Percentiles rank a stretch among this genome's conserved stretches.
Conservation (phyloP, 2,113 vertebrate genomes). For the Oncorhynchus nerka region DNA sequence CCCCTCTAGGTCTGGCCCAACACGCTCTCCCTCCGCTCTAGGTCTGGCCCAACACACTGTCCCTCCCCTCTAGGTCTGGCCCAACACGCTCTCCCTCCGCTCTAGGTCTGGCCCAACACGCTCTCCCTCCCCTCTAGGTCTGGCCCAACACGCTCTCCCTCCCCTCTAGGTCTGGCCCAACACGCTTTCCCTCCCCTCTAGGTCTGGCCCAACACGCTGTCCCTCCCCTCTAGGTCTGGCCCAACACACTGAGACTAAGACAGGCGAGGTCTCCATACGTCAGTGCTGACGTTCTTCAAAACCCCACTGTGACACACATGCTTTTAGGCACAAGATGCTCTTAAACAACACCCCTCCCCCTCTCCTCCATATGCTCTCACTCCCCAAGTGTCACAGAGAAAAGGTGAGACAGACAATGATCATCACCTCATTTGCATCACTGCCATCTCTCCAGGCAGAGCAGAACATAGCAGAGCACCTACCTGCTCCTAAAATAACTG, state of each 20-base stretch:
- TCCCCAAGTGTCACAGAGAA: conserved; percentile 39
- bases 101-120: no score
- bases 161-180: no score
- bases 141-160: no score
- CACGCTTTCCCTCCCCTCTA: no score
- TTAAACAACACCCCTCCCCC: neutral
- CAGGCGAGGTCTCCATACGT: neutral
- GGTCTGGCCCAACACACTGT: no score
- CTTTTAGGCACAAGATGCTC: conserved; percentile 68
- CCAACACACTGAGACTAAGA: conserved; percentile 30
- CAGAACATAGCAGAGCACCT: conserved; percentile 37
- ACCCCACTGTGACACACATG: conserved; percentile 59
- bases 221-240: no score
- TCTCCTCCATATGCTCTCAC: conserved; percentile 59
- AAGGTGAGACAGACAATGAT: conserved; percentile 57
- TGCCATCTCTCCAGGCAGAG: conserved; percentile 48
- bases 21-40: no score
- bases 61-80: no score
- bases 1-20: no score
- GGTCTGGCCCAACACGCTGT: no score
- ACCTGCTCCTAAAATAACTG: conserved; percentile 52
- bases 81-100: no score
- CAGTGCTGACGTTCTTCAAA: neutral
- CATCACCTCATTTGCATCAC: conserved; percentile 61
- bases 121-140: no score